Base-by-base conservation (phyloP, 1,140 invertebrate species). In the Streblospio benedicti region DNA sequence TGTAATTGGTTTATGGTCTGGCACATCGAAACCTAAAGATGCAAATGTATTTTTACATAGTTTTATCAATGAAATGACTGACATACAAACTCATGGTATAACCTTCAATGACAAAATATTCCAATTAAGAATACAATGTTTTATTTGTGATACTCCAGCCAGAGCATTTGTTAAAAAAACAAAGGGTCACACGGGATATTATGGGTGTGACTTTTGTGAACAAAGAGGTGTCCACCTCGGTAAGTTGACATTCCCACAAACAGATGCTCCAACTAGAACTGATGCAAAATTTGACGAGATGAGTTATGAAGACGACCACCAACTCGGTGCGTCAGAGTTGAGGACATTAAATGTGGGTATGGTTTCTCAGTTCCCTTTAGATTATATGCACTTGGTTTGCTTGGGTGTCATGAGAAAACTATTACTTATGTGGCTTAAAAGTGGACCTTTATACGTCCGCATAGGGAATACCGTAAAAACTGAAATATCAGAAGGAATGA, bases 71-170 rank as follows among this genome's bases (percentile, higher is more conserved):
- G 63, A 65, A 53, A 52, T 45, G 18, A 57, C 51, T 27, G 44
- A 57, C 18, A 43, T 64, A 28, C 2, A 2, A 28, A 12, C 16
- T 20, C 28, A 61, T 50, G 52, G 49, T 5, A 14, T 64, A 47
- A 3, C n/a, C 4, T 31, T 20, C 44, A 14, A 23, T 35, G 35
- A 25, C 2, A 54, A 35, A 35, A 45, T 18, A 4, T 27, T 54
- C 27, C n/a, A 30, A 20, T 18, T 64, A 18, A 27, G 27, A 30
- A 50, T 64, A 6, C 27, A 45, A 38, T 28, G 32, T 45, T 38
- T 62, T 59, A 31, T 65, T 16, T 65, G 63, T 59, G 63, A 65
- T 53, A 43, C 60, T 2, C 62, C 58, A 38, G 58, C 58, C 4
- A n/a, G 54, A 6, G 31, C 51, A n/a, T 60, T 56, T 52, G 33